These are phyloP conservation scores for Crocidura indochinensis DNA, from an alignment of 2,797 vertebrate species.

Conservation along the genomic window DNA sequence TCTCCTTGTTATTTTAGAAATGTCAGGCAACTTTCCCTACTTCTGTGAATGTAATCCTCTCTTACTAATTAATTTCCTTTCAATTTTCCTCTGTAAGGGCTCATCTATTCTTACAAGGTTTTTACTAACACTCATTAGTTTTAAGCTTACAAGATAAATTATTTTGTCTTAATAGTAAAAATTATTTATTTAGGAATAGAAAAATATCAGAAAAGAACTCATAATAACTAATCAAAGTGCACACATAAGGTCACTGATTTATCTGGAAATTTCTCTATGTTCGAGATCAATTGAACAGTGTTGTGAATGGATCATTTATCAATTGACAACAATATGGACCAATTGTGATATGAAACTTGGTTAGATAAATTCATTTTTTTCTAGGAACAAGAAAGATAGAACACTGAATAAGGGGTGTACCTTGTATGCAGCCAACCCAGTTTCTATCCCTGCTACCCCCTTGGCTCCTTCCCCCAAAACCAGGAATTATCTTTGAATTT, in stretches of 20 bases:
- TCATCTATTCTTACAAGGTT: neutral
- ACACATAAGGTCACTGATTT: neutral
- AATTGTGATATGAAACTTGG: neutral
- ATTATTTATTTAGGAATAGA: slow-evolving; percentile 12
- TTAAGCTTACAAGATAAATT: slow-evolving; percentile 37
- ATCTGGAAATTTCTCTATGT: neutral
- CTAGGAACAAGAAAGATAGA: too few relatives aligned
- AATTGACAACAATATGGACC: neutral
- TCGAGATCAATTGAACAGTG: neutral
- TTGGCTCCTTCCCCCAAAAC: too few relatives aligned
- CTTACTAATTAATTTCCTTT: slow-evolving; percentile 9
- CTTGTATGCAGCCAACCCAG: too few relatives aligned
- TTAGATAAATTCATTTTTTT: slow-evolving; percentile 9
- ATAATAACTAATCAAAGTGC: slow-evolving; percentile 20
- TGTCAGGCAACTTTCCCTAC: neutral
- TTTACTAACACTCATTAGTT: slow-evolving; percentile 21
- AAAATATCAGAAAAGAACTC: slow-evolving; percentile 13
- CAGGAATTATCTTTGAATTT: too few relatives aligned
- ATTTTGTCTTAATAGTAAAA: slow-evolving; percentile 47
- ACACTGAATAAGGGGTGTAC: too few relatives aligned
- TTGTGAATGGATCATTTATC: neutral
- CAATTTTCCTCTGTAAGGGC: neutral
- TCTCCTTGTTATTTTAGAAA: slow-evolving; percentile 50
- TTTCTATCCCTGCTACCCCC: too few relatives aligned
- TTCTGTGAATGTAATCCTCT: slow-evolving; percentile 35